Conservation (phyloP, 2,113 vertebrate species). For the Perca fluviatilis region DNA sequence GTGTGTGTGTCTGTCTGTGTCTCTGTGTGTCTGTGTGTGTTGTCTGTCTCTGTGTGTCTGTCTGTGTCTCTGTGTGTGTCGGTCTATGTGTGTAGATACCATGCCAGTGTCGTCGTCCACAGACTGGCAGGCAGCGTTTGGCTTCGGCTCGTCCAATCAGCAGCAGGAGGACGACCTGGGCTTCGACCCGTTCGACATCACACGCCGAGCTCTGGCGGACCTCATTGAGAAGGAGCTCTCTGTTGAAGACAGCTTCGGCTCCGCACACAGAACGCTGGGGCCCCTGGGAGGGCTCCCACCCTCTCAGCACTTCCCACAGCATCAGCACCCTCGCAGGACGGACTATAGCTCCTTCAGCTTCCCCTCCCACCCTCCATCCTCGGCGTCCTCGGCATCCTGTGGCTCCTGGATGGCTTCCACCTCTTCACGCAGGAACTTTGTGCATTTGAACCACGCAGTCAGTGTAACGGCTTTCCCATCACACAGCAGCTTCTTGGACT, state of each 20-base stretch:
- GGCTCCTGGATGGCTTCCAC: conserved; percentile 93
- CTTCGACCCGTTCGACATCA: conserved; percentile 86
- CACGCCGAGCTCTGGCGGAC: conserved; percentile 20
- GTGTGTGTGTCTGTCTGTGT: too few species aligned
- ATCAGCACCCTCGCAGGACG: conserved; percentile 11
- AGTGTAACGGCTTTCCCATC: conserved; percentile 83
- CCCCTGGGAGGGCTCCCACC: not conserved
- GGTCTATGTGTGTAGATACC: conserved; percentile 84
- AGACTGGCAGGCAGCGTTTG: conserved; percentile 96
- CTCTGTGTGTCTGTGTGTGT: too few species aligned
- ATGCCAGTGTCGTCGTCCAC: conserved; percentile 95
- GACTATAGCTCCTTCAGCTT: conserved; percentile 89
- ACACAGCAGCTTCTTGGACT: conserved; percentile 94
- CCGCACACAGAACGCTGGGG: not conserved
- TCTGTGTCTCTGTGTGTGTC: too few species aligned
- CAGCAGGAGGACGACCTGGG: conserved; percentile 95
- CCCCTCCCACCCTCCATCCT: conserved; percentile 85
- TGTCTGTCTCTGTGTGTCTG: too few species aligned
- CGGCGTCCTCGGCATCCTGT: conserved; percentile 88
- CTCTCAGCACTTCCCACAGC: not conserved
- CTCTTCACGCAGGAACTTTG: conserved; percentile 88
- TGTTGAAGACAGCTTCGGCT: conserved; percentile 4
- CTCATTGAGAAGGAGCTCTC: conserved; percentile 22
- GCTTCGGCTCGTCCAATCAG: conserved; percentile 93
- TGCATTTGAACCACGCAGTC: conserved; percentile 70